A percentile compares a stretch with the other conserved stretches of the same genome.
Evolutionary conservation across 2,797 vertebrate species (phyloP).

Genomic region (Chrosomus eos): DNA sequence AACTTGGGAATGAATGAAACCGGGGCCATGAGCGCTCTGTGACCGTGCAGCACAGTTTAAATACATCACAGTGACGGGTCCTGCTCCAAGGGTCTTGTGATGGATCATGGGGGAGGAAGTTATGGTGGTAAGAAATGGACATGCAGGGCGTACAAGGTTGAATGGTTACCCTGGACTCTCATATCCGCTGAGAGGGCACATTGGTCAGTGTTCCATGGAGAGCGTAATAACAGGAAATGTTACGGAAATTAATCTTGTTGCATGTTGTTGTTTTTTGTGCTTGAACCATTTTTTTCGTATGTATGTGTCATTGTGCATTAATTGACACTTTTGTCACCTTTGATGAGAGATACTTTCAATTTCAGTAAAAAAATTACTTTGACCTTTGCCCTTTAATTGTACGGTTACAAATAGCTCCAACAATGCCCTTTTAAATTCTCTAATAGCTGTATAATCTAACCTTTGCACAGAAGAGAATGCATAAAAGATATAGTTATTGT

Average conservation of each 20-base stretch:
- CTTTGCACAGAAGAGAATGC: slow-evolving; percentile 15
- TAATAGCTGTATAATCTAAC: slow-evolving; percentile 33
- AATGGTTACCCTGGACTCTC: slow-evolving; percentile 16
- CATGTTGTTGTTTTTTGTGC: not conserved
- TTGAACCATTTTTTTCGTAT: not conserved
- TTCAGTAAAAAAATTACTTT: slow-evolving; percentile 25
- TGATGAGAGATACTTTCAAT: slow-evolving; percentile 5
- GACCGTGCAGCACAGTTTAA: slow-evolving; percentile 11
- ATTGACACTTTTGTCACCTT: slow-evolving; percentile 17
- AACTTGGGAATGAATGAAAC: slow-evolving; percentile 22
- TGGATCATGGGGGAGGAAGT: slow-evolving; percentile 23
- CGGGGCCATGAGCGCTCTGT: not conserved
- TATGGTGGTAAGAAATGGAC: not conserved
- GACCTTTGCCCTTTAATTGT: slow-evolving; percentile 19
- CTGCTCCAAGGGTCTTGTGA: not conserved
- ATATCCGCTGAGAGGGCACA: slow-evolving; percentile 5
- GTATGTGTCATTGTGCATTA: not conserved
- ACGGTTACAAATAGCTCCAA: not conserved
- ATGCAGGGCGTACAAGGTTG: slow-evolving; percentile 5
- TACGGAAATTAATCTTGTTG: slow-evolving; percentile 28
- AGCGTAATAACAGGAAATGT: slow-evolving; percentile 5
- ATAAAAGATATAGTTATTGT: slow-evolving; percentile 66
- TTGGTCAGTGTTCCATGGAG: slow-evolving; percentile 18
- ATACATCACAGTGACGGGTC: slow-evolving; percentile 28
- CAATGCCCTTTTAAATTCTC: slow-evolving; percentile 17